Base-by-base conservation (phyloP, 2,888 invertebrate genomes). In the Phalera bucephala region DNA sequence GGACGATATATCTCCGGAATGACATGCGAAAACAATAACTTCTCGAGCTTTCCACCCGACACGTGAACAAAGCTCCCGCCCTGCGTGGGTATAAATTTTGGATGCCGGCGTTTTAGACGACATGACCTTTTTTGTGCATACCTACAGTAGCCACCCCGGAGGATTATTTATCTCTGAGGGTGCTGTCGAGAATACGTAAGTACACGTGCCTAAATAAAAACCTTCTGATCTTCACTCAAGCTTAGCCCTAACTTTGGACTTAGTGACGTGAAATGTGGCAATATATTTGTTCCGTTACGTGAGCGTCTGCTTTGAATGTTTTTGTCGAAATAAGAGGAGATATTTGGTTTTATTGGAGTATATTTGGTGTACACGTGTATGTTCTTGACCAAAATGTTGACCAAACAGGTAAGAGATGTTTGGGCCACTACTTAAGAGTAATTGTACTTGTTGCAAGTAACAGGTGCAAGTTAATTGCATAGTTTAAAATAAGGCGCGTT, bases 11-110 rank as follows among this genome's bases (percentile, higher is more conserved):
- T 80, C 72, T 72, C 57, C 42, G 47, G 40, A 57, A 56, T 78
- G 80, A 75, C 80, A 73, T 47, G 66, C 42, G 73, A 78, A 80
- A 81, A 81, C 80, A 80, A 82, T 81, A 82, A 77, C 74, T 80
- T 64, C 54, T 63, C 51, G 52, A 66, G 64, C 52, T 63, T 69
- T 68, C 67, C 64, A 59, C 46, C 48, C 56, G 47, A 41, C 36
- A 49, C 50, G 52, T 44, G n/a, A n/a, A n/a, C n/a, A n/a, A n/a
- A n/a, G n/a, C n/a, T n/a, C n/a, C n/a, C n/a, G n/a, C n/a, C n/a
- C n/a, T n/a, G 51, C 50, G 46, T 61, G 44, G 34, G 43, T 65
- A 69, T 77, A 75, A 60, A 75, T 78, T 71, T 73, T 68, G 58
- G 51, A 72, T 72, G 65, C 48, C 53, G 43, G 43, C 60, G 49